Base-by-base conservation (phyloP, 2,888 invertebrate species). In the Homarus gammarus region DNA sequence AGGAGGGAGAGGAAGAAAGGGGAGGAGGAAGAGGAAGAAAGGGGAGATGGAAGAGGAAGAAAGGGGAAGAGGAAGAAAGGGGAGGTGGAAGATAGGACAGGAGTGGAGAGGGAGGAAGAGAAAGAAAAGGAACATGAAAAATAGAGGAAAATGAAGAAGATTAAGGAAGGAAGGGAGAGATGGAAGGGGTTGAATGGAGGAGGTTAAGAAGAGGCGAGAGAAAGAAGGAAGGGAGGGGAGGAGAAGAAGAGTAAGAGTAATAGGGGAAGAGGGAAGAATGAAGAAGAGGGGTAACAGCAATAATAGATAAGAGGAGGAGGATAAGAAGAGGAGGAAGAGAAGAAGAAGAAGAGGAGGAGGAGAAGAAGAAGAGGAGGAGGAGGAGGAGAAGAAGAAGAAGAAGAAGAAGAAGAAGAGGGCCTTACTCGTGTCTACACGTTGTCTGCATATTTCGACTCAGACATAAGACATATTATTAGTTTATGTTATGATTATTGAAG, bases 21-120 rank as follows among this genome's bases (percentile, higher is more conserved):
- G 61, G 56, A 38, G 18, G 61, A 56, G 33, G 61, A 36, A 70
- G 33, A 82, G 82, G 64, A 44, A 33, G 36, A 31, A 81, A 38
- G 36, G 61, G n/a, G 38, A 31, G 70, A 27, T 70, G 40, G 49
- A 38, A 33, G 40, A 73, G 38, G 33, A n/a, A 1, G 40, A 64
- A 64, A 22, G 5, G 31, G 18, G 8, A 31, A 36, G 12, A 40
- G 33, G 33, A 2, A 1, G 36, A n/a, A 40, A 18, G 33, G 27
- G 15, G 10, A 56, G 40, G 44, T n/a, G 38, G 51, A 33, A 51
- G 73, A 40, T 38, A 49, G 78, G 51, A 78, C 1, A 15, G 18
- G 49, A 31, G 81, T 36, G 27, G 31, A 64, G 36, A 61, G 38
- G 38, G 56, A 64, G 22, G 81, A 64, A 22, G n/a, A 49, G 51